Conservation (phyloP, 2,113 vertebrate species). For the Coreoperca whiteheadi region DNA sequence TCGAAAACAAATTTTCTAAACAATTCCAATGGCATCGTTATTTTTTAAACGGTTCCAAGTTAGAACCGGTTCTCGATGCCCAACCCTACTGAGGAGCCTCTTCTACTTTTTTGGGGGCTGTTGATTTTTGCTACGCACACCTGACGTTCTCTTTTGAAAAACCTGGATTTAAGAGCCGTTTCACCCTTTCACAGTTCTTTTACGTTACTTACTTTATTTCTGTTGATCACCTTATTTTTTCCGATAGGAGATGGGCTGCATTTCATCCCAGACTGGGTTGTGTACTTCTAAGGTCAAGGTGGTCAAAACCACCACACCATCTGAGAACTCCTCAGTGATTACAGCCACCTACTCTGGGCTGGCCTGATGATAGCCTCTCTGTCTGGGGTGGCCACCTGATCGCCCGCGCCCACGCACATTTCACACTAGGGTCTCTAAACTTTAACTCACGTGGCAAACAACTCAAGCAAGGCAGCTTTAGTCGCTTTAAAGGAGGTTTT, state of each 20-base stretch:
- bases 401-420: background rate
- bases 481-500: background rate
- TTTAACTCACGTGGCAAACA: background rate
- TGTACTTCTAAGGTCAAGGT: background rate
- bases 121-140: background rate
- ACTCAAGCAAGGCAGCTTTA: background rate
- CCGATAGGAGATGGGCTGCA: background rate
- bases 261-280: background rate
- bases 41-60: too few species aligned
- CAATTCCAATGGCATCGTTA: too few species aligned
- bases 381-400: background rate
- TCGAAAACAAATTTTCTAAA: too few species aligned
- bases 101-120: background rate
- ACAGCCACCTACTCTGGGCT: background rate
- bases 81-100: background rate
- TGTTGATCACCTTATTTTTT: background rate
- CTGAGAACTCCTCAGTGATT: constrained; percentile 7
- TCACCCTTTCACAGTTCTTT: background rate
- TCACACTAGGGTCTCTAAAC: constrained; percentile 3
- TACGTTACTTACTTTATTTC: background rate
- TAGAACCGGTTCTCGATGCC: too few species aligned
- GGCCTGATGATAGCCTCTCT: constrained; percentile 15
- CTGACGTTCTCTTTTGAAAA: background rate
- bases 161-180: background rate
- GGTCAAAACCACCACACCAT: background rate